phyloP scores from a whole-genome alignment of 2,113 vertebrate genomes.

The Scolopax mira region DNA sequence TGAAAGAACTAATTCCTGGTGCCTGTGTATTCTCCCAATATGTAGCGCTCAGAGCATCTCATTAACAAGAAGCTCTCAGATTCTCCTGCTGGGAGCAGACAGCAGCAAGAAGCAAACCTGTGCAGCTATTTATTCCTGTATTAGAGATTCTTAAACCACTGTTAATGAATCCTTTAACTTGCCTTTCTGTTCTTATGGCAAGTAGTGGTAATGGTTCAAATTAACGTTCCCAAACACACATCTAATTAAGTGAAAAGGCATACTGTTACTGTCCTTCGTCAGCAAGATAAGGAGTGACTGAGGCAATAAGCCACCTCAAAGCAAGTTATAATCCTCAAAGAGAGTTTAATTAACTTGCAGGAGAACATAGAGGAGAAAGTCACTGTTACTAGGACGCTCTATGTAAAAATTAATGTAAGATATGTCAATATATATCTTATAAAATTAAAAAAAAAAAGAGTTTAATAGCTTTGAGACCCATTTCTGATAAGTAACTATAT shows the following conservation, averaged over 20 bases:
- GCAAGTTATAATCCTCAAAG: neutral
- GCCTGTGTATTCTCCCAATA: neutral
- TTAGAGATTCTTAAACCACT: neutral
- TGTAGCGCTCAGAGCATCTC: neutral
- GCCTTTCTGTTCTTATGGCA: slow-evolving; percentile 7
- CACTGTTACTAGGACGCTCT: neutral
- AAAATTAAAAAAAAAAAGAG: neutral
- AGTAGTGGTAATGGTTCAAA: neutral
- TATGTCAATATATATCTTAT: neutral
- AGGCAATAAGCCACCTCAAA: neutral
- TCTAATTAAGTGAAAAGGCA: slow-evolving; percentile 33
- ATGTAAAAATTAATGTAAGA: neutral
- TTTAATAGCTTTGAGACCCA: neutral
- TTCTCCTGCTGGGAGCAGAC: slow-evolving; percentile 3
- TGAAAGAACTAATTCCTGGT: neutral
- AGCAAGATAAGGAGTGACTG: neutral
- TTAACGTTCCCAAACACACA: neutral
- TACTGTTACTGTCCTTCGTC: neutral
- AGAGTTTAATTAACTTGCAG: slow-evolving; percentile 33
- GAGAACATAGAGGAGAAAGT: neutral
- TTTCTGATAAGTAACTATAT: neutral
- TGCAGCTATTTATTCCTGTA: slow-evolving; percentile 10
- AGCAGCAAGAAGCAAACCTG: neutral
- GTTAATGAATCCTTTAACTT: slow-evolving; percentile 16
- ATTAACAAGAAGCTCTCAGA: neutral